Evolutionary conservation across 2,888 invertebrate species (phyloP), one percentile per base, ranked within the genome.

Genomic region (Boloria euphrosyne): DNA sequence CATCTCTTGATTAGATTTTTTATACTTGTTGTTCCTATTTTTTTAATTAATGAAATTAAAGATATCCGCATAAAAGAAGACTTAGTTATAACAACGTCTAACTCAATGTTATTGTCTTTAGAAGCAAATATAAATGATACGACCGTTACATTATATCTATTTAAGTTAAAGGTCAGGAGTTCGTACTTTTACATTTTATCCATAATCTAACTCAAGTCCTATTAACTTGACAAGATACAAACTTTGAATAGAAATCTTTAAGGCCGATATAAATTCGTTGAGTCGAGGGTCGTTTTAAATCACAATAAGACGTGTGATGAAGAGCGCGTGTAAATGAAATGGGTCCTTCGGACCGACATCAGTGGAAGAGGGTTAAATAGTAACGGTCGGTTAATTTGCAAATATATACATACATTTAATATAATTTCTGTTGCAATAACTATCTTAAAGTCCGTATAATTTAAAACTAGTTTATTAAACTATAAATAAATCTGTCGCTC

Each of bases 251-350:
- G 65, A 67, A 71, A 65, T 71, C 71, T 71, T 65, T 50, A 71
- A 68, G 65, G 65, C 58, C 68, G 63, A 68, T 69, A 68, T 80
- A 80, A 81, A 83, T 82, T 82, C 81, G 31, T 49, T 57, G 46
- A 59, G 59, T 38, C 49, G 77, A 72, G 80, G 78, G 77, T 79
- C 79, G 78, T 79, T 85, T 85, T 82, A 82, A 84, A 84, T 85
- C 78, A 83, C 81, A 84, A 84, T 80, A 75, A 78, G 80, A 75
- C 75, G 75, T 70, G 73, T 69, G 69, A 72, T 72, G 76, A 74
- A 74, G 70, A 68, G 68, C 51, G 68, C 71, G 70, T 79, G 78
- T 70, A 71, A 69, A 61, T 76, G 78, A 78, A 80, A 76, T 75
- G 67, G 75, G 71, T 70, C 70, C 71, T 69, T 68, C 62, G 57